phyloP scores from a whole-genome alignment of 1,140 invertebrate genomes.

The Aphelinus certus region DNA sequence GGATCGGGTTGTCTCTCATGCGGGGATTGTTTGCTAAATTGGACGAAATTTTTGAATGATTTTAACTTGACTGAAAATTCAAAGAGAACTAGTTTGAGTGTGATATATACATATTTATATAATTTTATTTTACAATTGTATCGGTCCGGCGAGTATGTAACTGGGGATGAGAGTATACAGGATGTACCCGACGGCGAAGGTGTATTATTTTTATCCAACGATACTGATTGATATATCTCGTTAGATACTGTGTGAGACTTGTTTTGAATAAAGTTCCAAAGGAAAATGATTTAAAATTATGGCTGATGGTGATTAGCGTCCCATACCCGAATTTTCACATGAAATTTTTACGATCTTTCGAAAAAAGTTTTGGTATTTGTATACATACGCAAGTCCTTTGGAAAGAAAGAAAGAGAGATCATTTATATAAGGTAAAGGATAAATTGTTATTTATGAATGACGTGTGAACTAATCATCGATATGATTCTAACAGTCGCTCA shows the following conservation, averaged over 20 bases:
- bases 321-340: neutral
- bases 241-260: slow-evolving; percentile 56
- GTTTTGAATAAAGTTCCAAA: slow-evolving; percentile 56
- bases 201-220: slow-evolving; percentile 35
- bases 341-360: no score
- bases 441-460: slow-evolving; percentile 40
- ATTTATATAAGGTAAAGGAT: slow-evolving; percentile 39
- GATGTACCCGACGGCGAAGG: slow-evolving; percentile 20
- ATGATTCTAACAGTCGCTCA: slow-evolving; percentile 42
- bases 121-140: slow-evolving; percentile 17
- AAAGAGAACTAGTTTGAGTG: slow-evolving; percentile 13
- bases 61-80: neutral
- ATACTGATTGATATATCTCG: slow-evolving; percentile 38
- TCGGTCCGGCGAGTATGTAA: slow-evolving; percentile 13
- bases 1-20: no score
- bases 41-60: neutral
- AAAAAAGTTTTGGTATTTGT: no score
- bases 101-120: neutral
- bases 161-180: slow-evolving; percentile 8
- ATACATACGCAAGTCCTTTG: slow-evolving; percentile 15
- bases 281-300: slow-evolving; percentile 50
- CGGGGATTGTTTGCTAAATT: no score
- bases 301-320: slow-evolving; percentile 58
- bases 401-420: slow-evolving; percentile 35
- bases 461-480: slow-evolving; percentile 41